Conservation (phyloP, 1,140 invertebrate species). For the Drosophila albomicans region DNA sequence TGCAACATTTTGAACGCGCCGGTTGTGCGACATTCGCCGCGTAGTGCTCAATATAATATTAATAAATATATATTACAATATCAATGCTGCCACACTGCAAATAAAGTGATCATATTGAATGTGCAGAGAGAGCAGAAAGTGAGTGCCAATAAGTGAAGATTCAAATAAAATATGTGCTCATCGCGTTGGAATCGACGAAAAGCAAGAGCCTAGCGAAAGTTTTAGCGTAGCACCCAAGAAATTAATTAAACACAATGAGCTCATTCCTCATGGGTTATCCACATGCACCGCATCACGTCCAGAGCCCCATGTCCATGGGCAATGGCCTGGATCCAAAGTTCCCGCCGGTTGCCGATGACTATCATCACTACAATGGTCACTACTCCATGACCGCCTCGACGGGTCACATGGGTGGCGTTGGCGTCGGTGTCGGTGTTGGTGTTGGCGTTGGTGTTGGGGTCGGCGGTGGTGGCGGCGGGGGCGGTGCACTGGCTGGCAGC, state of each 20-base stretch:
- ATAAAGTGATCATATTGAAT: constrained; percentile 27
- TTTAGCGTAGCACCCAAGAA: constrained; percentile 18
- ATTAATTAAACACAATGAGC: constrained; percentile 69
- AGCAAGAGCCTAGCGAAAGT: constrained; percentile 44
- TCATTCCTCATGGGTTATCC: constrained; percentile 85
- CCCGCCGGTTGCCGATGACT: constrained; percentile 83
- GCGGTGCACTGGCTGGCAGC: constrained; percentile 13
- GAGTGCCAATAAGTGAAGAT: constrained; percentile 44
- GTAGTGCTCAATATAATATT: constrained; percentile 38
- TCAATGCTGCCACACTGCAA: constrained; percentile 22
- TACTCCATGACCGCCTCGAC: constrained; percentile 83
- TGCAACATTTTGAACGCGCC: constrained; percentile 36
- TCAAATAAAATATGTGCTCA: constrained; percentile 44
- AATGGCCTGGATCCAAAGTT: constrained; percentile 83
- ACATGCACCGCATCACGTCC: constrained; percentile 85
- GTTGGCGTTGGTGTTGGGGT: constrained; percentile 26
- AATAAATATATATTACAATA: constrained; percentile 22
- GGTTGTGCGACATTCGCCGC: constrained; percentile 40
- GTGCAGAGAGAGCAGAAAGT: constrained; percentile 33
- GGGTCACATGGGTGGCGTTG: constrained; percentile 71
- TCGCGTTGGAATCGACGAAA: constrained; percentile 18
- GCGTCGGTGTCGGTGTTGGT: constrained; percentile 28
- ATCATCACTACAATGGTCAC: constrained; percentile 84
- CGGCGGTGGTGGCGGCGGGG: constrained; percentile 19
- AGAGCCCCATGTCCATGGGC: constrained; percentile 83